A percentile compares a stretch with the other conserved stretches of the same genome.
phyloP scores from a whole-genome alignment of 2,888 invertebrate species.

The Sacculina carcini region DNA sequence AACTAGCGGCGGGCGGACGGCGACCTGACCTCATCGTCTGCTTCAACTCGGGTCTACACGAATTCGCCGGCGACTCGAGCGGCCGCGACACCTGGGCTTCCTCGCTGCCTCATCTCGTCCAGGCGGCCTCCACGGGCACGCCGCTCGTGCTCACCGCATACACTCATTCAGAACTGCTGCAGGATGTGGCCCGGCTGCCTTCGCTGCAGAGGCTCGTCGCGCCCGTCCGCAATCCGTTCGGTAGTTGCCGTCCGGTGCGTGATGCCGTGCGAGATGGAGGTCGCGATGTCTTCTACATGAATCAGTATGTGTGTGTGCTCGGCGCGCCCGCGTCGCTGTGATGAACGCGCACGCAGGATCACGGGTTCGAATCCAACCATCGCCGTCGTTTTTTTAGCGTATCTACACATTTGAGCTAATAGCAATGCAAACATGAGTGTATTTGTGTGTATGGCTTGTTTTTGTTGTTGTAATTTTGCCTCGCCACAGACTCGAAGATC shows the following conservation, averaged over 20 bases:
- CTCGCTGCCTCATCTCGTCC: slow-evolving; percentile 4
- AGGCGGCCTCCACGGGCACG: not conserved
- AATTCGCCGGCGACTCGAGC: slow-evolving; percentile 1
- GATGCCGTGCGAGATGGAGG: slow-evolving; percentile 6
- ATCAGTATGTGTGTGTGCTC: slow-evolving; percentile 9
- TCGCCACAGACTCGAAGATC: no score
- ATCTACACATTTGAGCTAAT: no score
- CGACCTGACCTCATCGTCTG: slow-evolving; percentile 9
- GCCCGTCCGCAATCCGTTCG: slow-evolving; percentile 6
- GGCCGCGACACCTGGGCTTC: slow-evolving; percentile 5
- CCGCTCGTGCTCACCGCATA: slow-evolving; percentile 12
- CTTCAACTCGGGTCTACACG: slow-evolving; percentile 12
- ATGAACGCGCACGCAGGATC: slow-evolving; percentile 5
- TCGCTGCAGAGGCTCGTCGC: not conserved
- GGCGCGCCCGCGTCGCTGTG: no score
- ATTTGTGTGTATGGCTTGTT: no score
- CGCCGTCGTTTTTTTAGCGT: no score
- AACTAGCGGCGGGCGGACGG: no score
- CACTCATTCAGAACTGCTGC: slow-evolving; percentile 5
- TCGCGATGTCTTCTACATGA: slow-evolving; percentile 6
- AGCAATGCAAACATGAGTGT: no score
- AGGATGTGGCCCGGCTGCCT: slow-evolving; percentile 5
- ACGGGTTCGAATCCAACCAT: not conserved
- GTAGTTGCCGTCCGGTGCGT: slow-evolving; percentile 9
- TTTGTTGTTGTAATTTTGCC: no score